Percentiles rank a stretch among this genome's conserved stretches.
phyloP scores from a whole-genome alignment of 1,140 invertebrate species.

The Monomorium pharaonis region DNA sequence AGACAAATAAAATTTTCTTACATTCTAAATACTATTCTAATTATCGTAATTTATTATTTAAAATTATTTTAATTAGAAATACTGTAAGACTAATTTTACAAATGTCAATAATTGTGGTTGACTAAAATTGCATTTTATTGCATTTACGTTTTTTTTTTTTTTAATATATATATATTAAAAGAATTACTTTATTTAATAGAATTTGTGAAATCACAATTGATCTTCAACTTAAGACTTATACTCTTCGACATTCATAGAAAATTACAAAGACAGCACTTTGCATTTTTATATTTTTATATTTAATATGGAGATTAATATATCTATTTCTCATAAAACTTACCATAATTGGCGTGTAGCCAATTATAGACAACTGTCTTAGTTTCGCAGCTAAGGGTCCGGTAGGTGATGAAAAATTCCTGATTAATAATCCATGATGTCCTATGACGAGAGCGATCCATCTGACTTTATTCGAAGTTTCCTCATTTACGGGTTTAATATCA shows the following conservation, averaged over 20 bases:
- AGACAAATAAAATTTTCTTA: slow-evolving; percentile 32
- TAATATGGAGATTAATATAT: not conserved
- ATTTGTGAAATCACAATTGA: not conserved
- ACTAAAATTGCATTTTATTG: not conserved
- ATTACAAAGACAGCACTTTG: not conserved
- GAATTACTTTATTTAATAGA: too few relatives aligned
- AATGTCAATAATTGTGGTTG: not conserved
- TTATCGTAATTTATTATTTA: not conserved
- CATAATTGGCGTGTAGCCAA: slow-evolving; percentile 86
- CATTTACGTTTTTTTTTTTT: not conserved
- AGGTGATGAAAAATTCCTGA: slow-evolving; percentile 79
- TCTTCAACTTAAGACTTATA: not conserved
- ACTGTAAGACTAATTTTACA: not conserved
- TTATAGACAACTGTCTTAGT: slow-evolving; percentile 85
- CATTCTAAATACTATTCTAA: not conserved
- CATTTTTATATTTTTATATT: not conserved
- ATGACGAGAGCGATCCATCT: slow-evolving; percentile 84
- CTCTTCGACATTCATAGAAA: not conserved
- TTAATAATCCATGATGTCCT: slow-evolving; percentile 79
- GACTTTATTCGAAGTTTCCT: slow-evolving; percentile 76
- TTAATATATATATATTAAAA: not conserved
- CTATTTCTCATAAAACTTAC: slow-evolving; percentile 80
- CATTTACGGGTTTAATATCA: slow-evolving; percentile 80
- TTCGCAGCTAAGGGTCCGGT: slow-evolving; percentile 84
- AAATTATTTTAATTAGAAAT: not conserved